A percentile compares a stretch with the other conserved stretches of the same genome.
Evolutionary conservation across 2,113 vertebrate species (phyloP).

Genomic region (Pandion haliaetus): DNA sequence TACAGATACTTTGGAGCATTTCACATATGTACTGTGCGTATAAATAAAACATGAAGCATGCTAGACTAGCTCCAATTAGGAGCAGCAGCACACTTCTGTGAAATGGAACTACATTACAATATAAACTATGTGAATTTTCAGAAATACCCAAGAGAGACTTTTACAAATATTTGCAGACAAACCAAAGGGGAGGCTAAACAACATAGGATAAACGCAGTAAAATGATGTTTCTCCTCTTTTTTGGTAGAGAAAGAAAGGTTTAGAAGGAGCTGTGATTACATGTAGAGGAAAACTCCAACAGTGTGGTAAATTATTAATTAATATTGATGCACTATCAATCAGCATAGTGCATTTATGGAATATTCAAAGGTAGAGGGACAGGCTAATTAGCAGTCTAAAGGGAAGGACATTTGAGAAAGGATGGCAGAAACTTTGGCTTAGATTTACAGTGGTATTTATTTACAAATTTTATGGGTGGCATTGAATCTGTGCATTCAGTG

Average conservation of each 20-base stretch:
- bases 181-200: neutral
- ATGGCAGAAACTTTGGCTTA: neutral
- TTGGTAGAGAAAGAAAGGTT: neutral
- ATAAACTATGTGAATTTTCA: neutral
- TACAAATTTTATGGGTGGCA: neutral
- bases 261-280: conserved; percentile 65
- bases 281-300: conserved; percentile 51
- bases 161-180: conserved; percentile 1
- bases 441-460: neutral
- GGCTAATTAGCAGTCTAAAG: conserved; percentile 46
- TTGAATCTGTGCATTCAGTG: neutral
- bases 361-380: conserved; percentile 45
- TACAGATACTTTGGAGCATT: neutral
- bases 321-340: conserved; percentile 63
- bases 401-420: conserved; percentile 8
- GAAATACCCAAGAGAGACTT: neutral
- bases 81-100: neutral
- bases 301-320: conserved; percentile 72
- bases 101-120: neutral
- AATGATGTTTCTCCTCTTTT: neutral
- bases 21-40: neutral
- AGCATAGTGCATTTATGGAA: conserved; percentile 53
- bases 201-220: neutral
- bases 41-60: conserved; percentile 25
- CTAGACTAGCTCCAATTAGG: neutral